phyloP scores from a whole-genome alignment of 2,113 vertebrate species.

The Cynopterus brachyotis region DNA sequence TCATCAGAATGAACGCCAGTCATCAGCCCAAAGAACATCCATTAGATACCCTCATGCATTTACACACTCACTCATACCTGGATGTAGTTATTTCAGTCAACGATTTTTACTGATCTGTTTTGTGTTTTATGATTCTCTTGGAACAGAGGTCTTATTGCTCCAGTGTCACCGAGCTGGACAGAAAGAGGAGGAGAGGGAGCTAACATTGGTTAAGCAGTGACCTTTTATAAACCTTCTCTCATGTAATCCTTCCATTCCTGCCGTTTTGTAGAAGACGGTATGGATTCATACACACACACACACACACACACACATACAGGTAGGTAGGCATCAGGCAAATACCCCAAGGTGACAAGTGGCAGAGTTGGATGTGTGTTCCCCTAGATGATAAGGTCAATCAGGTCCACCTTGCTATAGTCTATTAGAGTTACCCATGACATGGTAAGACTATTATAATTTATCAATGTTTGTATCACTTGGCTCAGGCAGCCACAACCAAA shows the following conservation, averaged over 20 bases:
- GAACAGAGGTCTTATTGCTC: background rate
- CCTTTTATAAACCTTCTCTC: background rate
- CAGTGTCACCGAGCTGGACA: background rate
- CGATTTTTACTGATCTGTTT: background rate
- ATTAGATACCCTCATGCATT: background rate
- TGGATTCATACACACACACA: no score
- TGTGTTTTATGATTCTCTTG: background rate
- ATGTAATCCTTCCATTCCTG: background rate
- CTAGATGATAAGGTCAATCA: background rate
- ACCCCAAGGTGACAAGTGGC: background rate
- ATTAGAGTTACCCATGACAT: background rate
- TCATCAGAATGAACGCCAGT: background rate
- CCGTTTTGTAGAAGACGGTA: background rate
- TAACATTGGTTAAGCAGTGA: background rate
- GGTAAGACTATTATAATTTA: background rate
- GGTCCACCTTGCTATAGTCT: background rate
- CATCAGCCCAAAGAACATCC: background rate
- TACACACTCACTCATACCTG: background rate
- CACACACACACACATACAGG: no score
- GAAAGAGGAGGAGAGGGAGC: background rate
- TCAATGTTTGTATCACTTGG: background rate
- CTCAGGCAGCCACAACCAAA: no score
- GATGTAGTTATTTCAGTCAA: background rate
- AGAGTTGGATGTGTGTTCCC: background rate
- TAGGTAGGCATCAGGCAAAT: background rate